Base-by-base conservation (phyloP, 2,888 invertebrate species). In the Alcis repandata region DNA sequence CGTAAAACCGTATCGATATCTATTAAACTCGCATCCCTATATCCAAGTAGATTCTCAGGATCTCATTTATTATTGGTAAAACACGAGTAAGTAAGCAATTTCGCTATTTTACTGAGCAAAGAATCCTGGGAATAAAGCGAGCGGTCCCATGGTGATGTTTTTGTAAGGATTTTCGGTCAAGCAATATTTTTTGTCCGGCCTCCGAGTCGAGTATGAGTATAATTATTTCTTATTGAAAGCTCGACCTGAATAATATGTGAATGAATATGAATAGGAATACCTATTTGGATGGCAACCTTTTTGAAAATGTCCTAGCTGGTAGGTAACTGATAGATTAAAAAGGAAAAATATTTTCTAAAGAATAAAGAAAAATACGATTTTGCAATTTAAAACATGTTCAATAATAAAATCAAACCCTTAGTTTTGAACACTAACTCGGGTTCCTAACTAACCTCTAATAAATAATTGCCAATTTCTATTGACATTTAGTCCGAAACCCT, bases 21-120 rank as follows among this genome's bases (percentile, higher is more conserved):
- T 54, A 43, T 43, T 17, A 10, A 17, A 41, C 20, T 36, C 2
- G 10, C 46, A 15, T 46, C 46, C 48, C 15, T 58, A 36, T 38
- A 27, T 49, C 41, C 27, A 40, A 32, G 43, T 36, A 52, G 52
- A 43, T 43, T 59, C 22, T 59, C 22, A 19, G 4, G 27, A 51
- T 43, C 48, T 56, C 57, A 63, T 59, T 63, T 63, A 59, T 63
- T 67, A 63, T 63, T 52, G 6, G 19, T 36, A 45, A 22, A 59
- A 57, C 52, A 27, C 36, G 54, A 45, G 43, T 49, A 20, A 38
- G 48, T 59, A 32, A 46, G 48, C 57, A 60, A 60, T 63, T 63
- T 45, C 36, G 56, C 38, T 59, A 52, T 67, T 63, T 41, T 43
- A 19, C 41, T 41, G 48, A 40, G 38, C 13, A 17, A 15, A 38